These are phyloP conservation scores for Tupiocoris notatus DNA, from an alignment of 2,888 invertebrate species.

Conservation along the genomic window DNA sequence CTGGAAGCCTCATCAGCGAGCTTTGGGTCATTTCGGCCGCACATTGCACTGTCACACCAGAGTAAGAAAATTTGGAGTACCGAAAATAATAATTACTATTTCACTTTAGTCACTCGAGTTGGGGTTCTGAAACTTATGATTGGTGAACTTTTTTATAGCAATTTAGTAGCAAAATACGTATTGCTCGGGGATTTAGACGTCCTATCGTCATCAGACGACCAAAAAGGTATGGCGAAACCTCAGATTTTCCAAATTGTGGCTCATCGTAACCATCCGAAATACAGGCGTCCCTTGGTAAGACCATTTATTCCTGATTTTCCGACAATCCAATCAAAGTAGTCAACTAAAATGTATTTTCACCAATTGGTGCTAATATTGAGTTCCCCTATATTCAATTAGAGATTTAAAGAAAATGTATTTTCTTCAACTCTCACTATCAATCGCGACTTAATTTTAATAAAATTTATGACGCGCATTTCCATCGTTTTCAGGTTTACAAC, in stretches of 20 bases:
- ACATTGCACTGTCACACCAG: conserved; percentile 24
- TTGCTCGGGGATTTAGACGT: conserved; percentile 41
- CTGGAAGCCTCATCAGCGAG: conserved; percentile 40
- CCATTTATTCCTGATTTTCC: no score
- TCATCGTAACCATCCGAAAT: conserved; percentile 59
- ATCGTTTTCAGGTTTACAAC: conserved; percentile 57
- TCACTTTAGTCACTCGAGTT: no score
- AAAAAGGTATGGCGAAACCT: conserved; percentile 57
- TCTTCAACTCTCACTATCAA: no score
- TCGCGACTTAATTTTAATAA: no score
- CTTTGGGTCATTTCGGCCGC: conserved; percentile 41
- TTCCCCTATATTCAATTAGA: no score
- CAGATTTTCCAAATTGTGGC: conserved; percentile 54
- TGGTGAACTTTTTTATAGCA: neutral
- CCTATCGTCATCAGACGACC: neutral
- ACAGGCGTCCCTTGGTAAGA: conserved; percentile 52
- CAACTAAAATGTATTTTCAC: no score
- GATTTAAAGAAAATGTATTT: no score
- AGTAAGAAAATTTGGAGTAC: neutral
- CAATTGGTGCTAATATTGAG: no score
- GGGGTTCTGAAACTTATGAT: neutral
- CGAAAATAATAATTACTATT: neutral
- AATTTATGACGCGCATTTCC: neutral
- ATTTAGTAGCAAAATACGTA: conserved; percentile 1
- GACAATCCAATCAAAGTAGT: no score